Base-by-base conservation (phyloP, 2,113 vertebrate species). In the Pedetes capensis region DNA sequence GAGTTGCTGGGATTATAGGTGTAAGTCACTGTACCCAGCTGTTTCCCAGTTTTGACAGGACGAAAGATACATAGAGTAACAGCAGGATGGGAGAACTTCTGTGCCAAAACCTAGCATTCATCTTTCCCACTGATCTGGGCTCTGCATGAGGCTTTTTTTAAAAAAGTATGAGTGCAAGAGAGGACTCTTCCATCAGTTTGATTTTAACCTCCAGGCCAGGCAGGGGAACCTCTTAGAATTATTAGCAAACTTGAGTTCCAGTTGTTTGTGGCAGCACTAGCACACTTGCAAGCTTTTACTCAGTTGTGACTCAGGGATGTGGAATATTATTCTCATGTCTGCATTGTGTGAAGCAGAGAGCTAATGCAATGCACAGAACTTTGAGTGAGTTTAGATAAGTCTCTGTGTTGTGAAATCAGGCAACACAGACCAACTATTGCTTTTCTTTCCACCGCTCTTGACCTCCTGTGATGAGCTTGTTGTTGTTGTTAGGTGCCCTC, bases 141-240 rank as follows among this genome's bases (percentile, higher is more conserved):
- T 93, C 88, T 95, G 97, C 85, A 47, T 95, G 89, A 97, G 81
- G 90, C 95, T 81, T 86, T 96, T 95, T 96, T 82, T 96, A 82
- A 97, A 98, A 96, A 94, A 97, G 95, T 95, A 96, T 34, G 37
- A 97, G 94, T 95, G 96, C 91, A 95, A 95, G 95, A 97, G 94
- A 95, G 96, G 91, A 89, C 92, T 3, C 59, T n/a, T 95, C 94
- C 51, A 17, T 84, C 71, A 96, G 93, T 95, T 97, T 95, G 88
- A 95, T 82, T 96, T 97, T 97, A 97, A 96, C 96, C 27, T 76
- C 79, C 84, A 89, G 92, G 90, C 96, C 97, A 97, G 89, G 64
- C 44, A 83, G 85, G 10, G 27, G 90, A 86, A 92, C 92, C 96
- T 96, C 87, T 85, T 83, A 96, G 96, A 91, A 97, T 98, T 95